These are phyloP conservation scores for Nemoura dubitans DNA, from an alignment of 2,888 invertebrate genomes.

Conservation along the genomic window DNA sequence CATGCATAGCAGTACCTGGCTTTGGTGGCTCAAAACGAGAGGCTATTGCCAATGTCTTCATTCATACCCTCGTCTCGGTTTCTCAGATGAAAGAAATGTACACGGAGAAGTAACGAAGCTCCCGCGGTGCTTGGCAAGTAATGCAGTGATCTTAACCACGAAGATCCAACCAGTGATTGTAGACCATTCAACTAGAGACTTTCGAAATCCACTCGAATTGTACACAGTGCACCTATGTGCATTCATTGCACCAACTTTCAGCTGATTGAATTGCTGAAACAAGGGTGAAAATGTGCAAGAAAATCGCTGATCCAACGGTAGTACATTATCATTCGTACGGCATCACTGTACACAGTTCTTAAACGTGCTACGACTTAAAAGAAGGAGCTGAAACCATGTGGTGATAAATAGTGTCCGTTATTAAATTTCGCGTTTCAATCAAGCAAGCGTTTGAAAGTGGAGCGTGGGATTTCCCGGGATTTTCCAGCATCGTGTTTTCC, in stretches of 20 bases:
- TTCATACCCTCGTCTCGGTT: background rate
- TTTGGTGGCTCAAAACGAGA: background rate
- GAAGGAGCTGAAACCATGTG: background rate
- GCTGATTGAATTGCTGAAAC: background rate
- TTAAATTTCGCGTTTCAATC: slow-evolving; percentile 12
- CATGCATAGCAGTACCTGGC: background rate
- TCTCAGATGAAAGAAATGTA: background rate
- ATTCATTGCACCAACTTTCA: background rate
- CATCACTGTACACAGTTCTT: background rate
- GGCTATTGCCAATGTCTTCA: background rate
- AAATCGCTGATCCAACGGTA: background rate
- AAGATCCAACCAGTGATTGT: background rate
- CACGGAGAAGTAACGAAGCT: background rate
- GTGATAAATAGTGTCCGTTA: slow-evolving; percentile 4
- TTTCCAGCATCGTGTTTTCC: background rate
- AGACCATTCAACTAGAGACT: background rate
- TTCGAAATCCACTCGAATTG: background rate
- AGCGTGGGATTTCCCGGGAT: background rate
- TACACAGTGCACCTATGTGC: background rate
- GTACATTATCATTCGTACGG: background rate
- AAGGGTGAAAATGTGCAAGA: background rate
- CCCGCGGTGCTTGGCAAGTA: background rate
- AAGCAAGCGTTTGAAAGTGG: background rate
- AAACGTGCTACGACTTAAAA: background rate
- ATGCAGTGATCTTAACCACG: background rate